phyloP scores from a whole-genome alignment of 2,888 invertebrate species.

The Rosalia funebris region DNA sequence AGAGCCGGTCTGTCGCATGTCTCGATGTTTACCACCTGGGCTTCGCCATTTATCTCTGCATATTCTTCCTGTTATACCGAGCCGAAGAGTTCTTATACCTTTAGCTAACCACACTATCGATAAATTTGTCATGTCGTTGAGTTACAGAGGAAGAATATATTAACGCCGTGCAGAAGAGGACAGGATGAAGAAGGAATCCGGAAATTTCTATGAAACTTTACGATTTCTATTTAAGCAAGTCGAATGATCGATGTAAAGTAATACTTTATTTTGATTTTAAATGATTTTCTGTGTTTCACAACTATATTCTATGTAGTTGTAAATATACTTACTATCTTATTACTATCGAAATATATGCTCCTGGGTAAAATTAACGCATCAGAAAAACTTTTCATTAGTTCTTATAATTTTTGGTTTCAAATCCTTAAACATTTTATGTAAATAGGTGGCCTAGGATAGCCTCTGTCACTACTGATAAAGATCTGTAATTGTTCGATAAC shows the following conservation, averaged over 20 bases:
- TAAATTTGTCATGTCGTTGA: conserved; percentile 53
- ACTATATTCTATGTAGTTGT: neutral
- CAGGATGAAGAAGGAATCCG: conserved; percentile 45
- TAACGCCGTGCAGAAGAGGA: conserved; percentile 44
- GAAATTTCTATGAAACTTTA: conserved; percentile 42
- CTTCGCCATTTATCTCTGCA: conserved; percentile 50
- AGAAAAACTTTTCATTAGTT: no score
- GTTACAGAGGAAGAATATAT: conserved; percentile 52
- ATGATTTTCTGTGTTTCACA: no score
- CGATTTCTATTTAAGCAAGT: conserved; percentile 24
- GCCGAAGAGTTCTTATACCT: conserved; percentile 34
- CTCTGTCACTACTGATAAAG: no score
- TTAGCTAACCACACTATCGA: conserved; percentile 42
- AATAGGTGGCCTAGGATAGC: no score
- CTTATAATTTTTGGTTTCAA: no score
- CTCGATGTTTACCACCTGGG: conserved; percentile 53
- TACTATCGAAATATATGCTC: no score
- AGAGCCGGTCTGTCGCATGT: conserved; percentile 35
- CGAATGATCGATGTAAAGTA: neutral
- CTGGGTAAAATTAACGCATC: no score
- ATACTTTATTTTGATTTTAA: no score
- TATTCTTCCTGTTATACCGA: conserved; percentile 46
- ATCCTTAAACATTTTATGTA: no score
- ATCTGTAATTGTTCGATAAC: no score
- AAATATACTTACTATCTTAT: no score